Evolutionary conservation across 2,797 vertebrate genomes (phyloP).

Genomic region (Botia almorhae): DNA sequence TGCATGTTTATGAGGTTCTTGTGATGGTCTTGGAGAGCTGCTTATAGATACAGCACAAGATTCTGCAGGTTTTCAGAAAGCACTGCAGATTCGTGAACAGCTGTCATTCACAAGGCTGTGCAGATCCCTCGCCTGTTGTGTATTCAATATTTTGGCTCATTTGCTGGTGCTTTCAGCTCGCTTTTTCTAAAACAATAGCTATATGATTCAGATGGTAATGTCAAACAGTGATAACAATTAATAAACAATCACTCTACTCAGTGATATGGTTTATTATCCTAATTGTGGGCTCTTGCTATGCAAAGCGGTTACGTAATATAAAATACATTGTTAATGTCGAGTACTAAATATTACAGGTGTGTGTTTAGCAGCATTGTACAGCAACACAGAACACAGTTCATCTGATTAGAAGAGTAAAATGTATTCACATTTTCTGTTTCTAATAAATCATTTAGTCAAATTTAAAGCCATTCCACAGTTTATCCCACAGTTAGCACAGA

Average conservation of each 20-base stretch:
- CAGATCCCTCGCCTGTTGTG: not conserved
- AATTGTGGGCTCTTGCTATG: not conserved
- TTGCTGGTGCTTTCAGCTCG: not conserved
- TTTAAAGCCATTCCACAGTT: not conserved
- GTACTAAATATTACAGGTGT: not conserved
- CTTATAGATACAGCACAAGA: too few relatives aligned
- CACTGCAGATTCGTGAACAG: not conserved
- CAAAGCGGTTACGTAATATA: too few relatives aligned
- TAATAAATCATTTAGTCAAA: not conserved
- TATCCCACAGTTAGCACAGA: not conserved
- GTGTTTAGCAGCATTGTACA: not conserved
- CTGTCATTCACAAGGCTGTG: constrained; percentile 6
- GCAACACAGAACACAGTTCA: not conserved
- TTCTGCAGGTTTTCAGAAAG: not conserved
- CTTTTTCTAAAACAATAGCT: not conserved
- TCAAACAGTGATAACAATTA: not conserved
- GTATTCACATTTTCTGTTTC: not conserved
- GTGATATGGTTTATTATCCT: not conserved
- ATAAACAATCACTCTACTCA: not conserved
- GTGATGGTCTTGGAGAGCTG: constrained; percentile 2
- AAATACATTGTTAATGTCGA: not conserved
- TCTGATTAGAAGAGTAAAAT: not conserved
- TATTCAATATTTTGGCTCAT: not conserved
- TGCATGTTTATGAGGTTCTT: constrained; percentile 25
- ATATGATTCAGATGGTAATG: not conserved